Evolutionary conservation across 2,888 invertebrate genomes (phyloP), one percentile per base, ranked within the genome.

Genomic region (Cyclophora punctaria): DNA sequence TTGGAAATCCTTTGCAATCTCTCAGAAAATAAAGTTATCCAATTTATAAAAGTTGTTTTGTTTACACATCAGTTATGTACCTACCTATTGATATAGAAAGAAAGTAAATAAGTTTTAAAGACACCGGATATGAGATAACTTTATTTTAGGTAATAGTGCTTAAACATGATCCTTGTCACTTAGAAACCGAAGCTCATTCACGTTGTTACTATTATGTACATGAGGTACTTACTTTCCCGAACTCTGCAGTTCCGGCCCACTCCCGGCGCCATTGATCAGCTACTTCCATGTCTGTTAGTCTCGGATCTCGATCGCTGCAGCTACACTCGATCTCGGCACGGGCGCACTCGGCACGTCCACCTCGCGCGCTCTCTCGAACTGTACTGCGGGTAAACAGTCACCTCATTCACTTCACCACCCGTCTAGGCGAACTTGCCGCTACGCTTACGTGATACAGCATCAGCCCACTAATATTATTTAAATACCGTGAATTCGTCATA

Each of bases 181-280:
- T 20, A 20, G 20, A 20, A 20, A 20, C 20, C 20, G 20, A 20
- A 20, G 20, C 37, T 37, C 1, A 37, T 37, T 37, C 4, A 37
- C 4, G 37, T 37, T 37, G 20, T 37, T 5, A 37, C 4, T 37
- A 37, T 37, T 37, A 37, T 2, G 37, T 5, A 37, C 4, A 37
- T 37, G 5, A 37, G 20, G 44, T 44, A 6, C 4, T 6, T 42
- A 88, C 88, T 78, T 88, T 86, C 65, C 88, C 88, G 74, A 83
- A 88, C 75, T 88, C 88, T 64, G 88, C 88, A 47, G 83, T 78
- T 58, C 88, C 88, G 59, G 88, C 80, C 88, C 88, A 88, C 78
- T 87, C 78, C 69, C 83, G 75, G 62, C 82, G 82, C 88, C 88
- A 88, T 75, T 86, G 87, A 71, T 82, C 86, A 64, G 84, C 87